A percentile compares a stretch with the other conserved stretches of the same genome.
phyloP scores from a whole-genome alignment of 2,113 vertebrate species.

The Xenopus tropicalis region UCB_Xtro_10.0 CM004446.2:136306001-136306500 shows the following conservation, averaged over 20 bases:
- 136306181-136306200: not conserved
- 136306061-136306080: not conserved
- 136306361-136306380: no score
- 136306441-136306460: no score
- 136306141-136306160: conserved; percentile 13
- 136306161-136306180: conserved; percentile 1
- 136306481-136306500: no score
- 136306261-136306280: not conserved
- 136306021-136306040: no score
- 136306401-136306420: no score
- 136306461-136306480: no score
- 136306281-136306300: not conserved
- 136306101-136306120: conserved; percentile 40
- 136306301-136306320: not conserved
- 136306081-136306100: conserved; percentile 1
- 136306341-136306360: not conserved
- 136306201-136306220: not conserved
- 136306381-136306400: no score
- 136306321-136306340: not conserved
- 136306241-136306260: not conserved
- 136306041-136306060: no score
- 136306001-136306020: no score
- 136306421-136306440: no score
- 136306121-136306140: conserved; percentile 30
- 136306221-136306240: no score